Evolutionary conservation across 2,113 vertebrate species (phyloP).

Genomic region (Heliornis fulica): DNA sequence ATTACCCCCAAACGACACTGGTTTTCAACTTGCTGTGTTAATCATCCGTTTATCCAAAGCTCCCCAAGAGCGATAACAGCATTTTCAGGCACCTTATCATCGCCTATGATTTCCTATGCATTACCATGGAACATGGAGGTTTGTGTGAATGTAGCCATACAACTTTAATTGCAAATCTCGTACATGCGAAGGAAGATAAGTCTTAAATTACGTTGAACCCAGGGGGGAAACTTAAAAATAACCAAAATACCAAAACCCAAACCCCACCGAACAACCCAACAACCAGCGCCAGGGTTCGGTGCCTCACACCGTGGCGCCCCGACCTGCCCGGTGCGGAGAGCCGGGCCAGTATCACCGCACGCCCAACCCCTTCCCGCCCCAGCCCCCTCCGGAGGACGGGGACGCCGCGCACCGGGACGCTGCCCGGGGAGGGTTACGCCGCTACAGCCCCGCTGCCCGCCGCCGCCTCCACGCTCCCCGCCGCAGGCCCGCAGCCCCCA

Average conservation of each 20-base stretch:
- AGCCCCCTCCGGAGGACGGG: not conserved
- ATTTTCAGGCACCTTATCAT: not conserved
- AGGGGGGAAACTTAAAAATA: not conserved
- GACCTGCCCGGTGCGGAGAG: not conserved
- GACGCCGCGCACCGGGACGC: too few relatives aligned
- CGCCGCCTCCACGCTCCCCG: not conserved
- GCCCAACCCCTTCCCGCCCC: not conserved
- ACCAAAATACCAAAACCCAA: too few relatives aligned
- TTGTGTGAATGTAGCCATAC: not conserved
- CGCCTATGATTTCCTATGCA: not conserved
- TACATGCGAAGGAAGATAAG: not conserved
- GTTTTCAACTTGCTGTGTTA: accelerated
- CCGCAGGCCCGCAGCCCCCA: not conserved
- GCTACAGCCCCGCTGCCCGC: not conserved
- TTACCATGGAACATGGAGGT: accelerated
- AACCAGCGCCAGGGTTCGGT: not conserved
- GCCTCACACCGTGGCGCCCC: not conserved
- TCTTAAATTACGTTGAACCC: not conserved
- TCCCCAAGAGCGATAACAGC: not conserved
- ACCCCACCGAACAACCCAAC: too few relatives aligned
- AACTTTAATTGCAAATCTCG: constrained; percentile 1
- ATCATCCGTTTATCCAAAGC: not conserved
- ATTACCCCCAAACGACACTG: not conserved
- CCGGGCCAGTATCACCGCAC: not conserved
- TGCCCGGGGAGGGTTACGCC: not conserved